phyloP scores from a whole-genome alignment of 2,113 vertebrate species.

The Numenius arquata region DNA sequence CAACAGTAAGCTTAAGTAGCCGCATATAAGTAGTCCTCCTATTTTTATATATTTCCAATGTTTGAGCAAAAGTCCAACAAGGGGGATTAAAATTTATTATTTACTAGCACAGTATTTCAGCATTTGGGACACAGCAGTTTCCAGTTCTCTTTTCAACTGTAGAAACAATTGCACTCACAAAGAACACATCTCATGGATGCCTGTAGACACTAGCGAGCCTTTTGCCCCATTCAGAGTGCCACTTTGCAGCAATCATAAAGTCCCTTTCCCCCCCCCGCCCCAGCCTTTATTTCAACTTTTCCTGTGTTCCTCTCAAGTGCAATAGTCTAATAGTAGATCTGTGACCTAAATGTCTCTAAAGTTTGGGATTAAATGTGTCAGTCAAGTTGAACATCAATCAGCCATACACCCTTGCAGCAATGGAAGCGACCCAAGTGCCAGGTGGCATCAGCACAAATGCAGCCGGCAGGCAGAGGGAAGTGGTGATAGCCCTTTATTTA shows the following conservation, averaged over 20 bases:
- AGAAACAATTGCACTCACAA: neutral
- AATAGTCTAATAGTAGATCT: neutral
- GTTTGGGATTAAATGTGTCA: neutral
- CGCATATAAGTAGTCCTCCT: neutral
- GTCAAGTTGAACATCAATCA: neutral
- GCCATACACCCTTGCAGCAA: rapidly evolving
- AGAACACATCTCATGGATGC: neutral
- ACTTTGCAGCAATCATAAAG: neutral
- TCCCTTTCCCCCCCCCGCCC: neutral
- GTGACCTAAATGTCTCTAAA: neutral
- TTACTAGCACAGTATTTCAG: neutral
- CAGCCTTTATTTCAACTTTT: neutral
- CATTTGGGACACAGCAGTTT: neutral
- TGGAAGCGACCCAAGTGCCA: neutral
- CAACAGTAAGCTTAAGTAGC: neutral
- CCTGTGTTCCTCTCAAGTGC: neutral
- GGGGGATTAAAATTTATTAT: neutral
- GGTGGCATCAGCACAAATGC: neutral
- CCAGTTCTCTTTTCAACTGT: neutral
- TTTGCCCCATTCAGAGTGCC: neutral
- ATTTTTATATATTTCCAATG: neutral
- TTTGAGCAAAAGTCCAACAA: neutral
- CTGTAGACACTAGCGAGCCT: neutral
- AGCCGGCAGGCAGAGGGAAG: neutral
- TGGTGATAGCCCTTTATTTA: neutral